phyloP scores from a whole-genome alignment of 2,113 vertebrate genomes.

The Carollia perspicillata region DNA sequence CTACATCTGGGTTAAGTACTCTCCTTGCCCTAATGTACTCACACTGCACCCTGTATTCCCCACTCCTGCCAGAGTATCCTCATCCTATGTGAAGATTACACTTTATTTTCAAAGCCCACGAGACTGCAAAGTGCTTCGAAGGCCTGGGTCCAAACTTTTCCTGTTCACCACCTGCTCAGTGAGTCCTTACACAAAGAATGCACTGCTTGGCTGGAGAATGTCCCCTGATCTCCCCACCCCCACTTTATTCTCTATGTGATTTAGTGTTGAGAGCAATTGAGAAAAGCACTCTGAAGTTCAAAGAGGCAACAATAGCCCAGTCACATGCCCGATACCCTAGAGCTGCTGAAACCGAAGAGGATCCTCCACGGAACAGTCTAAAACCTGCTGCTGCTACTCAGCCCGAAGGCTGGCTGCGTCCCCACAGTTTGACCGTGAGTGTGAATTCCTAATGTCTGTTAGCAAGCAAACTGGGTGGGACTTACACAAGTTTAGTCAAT shows the following conservation, averaged over 20 bases:
- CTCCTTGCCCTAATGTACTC: rapidly evolving
- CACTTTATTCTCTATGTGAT: neutral
- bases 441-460: neutral
- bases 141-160: neutral
- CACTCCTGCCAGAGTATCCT: neutral
- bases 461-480: neutral
- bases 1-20: neutral
- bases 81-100: neutral
- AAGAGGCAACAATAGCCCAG: neutral
- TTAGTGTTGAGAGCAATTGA: neutral
- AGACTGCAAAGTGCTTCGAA: neutral
- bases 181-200: neutral
- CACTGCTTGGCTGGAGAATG: neutral
- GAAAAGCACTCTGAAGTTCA: neutral
- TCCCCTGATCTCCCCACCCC: neutral
- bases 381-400: neutral
- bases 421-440: neutral
- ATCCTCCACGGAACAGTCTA: neutral
- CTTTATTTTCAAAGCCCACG: neutral
- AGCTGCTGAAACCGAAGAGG: neutral
- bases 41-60: too few relatives aligned
- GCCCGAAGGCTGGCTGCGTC: neutral
- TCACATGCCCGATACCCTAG: neutral
- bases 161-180: neutral
- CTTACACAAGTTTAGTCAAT: neutral